These are phyloP conservation scores for Agrotis clavis DNA, from an alignment of 2,888 invertebrate species.

Conservation along the genomic window DNA sequence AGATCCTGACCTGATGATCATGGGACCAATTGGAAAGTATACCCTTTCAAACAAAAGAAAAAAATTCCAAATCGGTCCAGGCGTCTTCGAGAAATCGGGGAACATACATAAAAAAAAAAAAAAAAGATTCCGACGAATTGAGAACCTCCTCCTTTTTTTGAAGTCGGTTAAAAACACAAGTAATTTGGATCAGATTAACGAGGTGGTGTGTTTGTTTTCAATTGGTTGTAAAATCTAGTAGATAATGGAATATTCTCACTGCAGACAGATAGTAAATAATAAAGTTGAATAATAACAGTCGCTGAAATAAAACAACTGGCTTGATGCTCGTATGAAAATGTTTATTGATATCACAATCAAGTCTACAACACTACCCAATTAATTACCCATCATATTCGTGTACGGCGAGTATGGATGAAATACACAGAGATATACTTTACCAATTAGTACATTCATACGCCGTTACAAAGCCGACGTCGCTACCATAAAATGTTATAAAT, in stretches of 20 bases:
- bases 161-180: too few species aligned
- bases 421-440: constrained; percentile 80
- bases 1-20: too few species aligned
- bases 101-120: too few species aligned
- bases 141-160: too few species aligned
- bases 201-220: constrained; percentile 42
- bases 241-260: constrained; percentile 9
- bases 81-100: too few species aligned
- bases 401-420: constrained; percentile 85
- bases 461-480: constrained; percentile 68
- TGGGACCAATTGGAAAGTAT: too few species aligned
- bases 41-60: too few species aligned
- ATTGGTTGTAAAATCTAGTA: background rate
- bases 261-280: background rate
- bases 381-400: constrained; percentile 85
- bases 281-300: background rate
- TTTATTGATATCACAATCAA: constrained; percentile 91
- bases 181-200: background rate
- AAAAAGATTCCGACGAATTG: too few species aligned
- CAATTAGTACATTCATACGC: constrained; percentile 77
- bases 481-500: constrained; percentile 72
- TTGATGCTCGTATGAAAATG: constrained; percentile 91
- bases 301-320: constrained; percentile 67
- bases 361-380: constrained; percentile 89
- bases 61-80: too few species aligned